A percentile compares a stretch with the other conserved stretches of the same genome.
Conservation (phyloP, 2,888 invertebrate genomes). For the Agrotis exclamationis region DNA sequence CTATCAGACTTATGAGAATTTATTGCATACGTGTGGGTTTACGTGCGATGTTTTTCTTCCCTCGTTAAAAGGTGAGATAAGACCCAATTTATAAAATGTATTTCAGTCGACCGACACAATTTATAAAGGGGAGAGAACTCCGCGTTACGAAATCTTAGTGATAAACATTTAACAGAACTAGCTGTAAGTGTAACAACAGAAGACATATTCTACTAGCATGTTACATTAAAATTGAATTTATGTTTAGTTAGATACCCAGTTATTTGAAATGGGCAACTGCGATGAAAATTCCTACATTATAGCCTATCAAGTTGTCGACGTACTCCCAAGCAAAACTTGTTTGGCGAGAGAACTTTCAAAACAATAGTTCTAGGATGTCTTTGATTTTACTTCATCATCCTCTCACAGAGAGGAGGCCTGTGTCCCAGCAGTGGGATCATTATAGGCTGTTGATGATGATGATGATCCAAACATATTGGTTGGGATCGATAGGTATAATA, state of each 20-base stretch:
- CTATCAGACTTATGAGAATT: slow-evolving; percentile 52
- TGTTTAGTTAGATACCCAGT: not conserved
- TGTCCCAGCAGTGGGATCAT: no score
- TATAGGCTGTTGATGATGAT: no score
- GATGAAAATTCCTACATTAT: not conserved
- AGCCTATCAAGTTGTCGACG: not conserved
- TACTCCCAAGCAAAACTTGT: slow-evolving; percentile 1
- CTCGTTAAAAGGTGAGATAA: slow-evolving; percentile 41
- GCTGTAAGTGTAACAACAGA: not conserved
- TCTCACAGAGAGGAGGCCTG: no score
- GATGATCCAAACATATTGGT: not conserved
- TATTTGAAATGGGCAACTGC: not conserved
- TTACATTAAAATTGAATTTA: not conserved
- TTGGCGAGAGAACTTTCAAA: slow-evolving; percentile 8
- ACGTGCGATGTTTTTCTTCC: slow-evolving; percentile 37
- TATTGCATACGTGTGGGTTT: slow-evolving; percentile 53
- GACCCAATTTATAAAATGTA: slow-evolving; percentile 30
- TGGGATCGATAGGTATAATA: not conserved
- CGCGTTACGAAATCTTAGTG: not conserved
- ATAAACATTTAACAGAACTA: slow-evolving; percentile 3
- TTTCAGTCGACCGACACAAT: slow-evolving; percentile 22
- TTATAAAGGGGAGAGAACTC: slow-evolving; percentile 14
- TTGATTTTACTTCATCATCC: no score
- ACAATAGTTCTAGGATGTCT: slow-evolving; percentile 3
- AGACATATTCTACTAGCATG: not conserved